These are phyloP conservation scores for Mungos mungo DNA, from an alignment of 2,113 vertebrate species.

Conservation along the genomic window DNA sequence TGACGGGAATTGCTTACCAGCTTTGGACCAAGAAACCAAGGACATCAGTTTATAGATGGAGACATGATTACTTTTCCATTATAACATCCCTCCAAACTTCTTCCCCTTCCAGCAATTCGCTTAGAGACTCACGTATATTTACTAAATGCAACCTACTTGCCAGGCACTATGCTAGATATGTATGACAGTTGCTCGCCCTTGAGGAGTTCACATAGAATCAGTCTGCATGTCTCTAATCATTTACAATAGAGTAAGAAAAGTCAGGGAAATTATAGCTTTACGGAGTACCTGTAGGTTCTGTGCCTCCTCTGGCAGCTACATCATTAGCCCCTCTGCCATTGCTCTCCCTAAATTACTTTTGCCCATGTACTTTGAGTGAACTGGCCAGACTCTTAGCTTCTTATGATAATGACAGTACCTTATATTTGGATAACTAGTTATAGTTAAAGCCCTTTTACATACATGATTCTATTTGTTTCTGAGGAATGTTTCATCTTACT, in stretches of 20 bases:
- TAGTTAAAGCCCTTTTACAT: neutral
- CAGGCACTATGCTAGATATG: constrained; percentile 30
- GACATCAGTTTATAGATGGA: constrained; percentile 15
- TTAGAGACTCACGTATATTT: constrained; percentile 45
- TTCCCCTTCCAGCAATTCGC: neutral
- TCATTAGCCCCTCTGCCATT: neutral
- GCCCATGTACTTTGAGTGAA: neutral
- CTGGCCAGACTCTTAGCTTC: constrained; percentile 11
- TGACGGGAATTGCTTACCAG: constrained; percentile 32
- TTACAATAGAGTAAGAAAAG: constrained; percentile 7
- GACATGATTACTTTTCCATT: constrained; percentile 55
- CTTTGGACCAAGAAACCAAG: constrained; percentile 49
- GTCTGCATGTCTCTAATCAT: constrained; percentile 29
- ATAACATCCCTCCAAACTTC: neutral
- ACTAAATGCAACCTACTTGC: constrained; percentile 63
- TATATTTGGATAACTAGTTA: neutral
- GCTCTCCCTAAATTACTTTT: neutral
- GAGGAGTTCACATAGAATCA: constrained; percentile 26
- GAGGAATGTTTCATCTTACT: constrained; percentile 8
- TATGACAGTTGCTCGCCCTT: constrained; percentile 22
- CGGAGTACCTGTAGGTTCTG: neutral
- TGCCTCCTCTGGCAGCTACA: neutral
- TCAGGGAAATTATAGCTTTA: neutral
- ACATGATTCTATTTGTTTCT: constrained; percentile 18
- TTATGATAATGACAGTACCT: neutral